Percentiles rank a stretch among this genome's conserved stretches.
Conservation (phyloP, 2,888 invertebrate genomes). For the Epinotia ramella region DNA sequence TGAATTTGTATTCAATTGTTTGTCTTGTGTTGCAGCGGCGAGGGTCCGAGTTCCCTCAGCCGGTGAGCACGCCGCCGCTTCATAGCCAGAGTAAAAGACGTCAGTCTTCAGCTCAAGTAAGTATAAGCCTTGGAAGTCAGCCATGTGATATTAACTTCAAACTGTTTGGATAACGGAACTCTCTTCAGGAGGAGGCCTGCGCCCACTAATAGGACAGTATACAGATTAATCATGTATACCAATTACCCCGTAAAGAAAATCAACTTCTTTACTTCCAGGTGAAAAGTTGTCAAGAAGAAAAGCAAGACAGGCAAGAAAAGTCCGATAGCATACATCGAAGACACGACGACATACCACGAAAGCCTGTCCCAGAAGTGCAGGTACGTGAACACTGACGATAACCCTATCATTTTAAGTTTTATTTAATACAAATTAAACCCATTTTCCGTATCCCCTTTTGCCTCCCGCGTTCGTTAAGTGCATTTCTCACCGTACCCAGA, state of each 20-base stretch:
- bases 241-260: no score
- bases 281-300: constrained; percentile 71
- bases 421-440: no score
- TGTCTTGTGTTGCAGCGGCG: constrained; percentile 67
- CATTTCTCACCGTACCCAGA: no score
- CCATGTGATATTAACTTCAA: no score
- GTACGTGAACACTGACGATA: not conserved
- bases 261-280: constrained; percentile 58
- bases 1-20: not conserved
- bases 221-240: no score
- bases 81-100: constrained; percentile 70
- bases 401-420: no score
- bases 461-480: no score
- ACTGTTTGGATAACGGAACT: no score
- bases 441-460: no score
- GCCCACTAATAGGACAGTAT: no score
- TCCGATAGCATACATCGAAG: constrained; percentile 59
- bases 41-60: constrained; percentile 79
- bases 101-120: constrained; percentile 76
- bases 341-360: constrained; percentile 46
- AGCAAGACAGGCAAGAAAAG: constrained; percentile 54
- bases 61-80: constrained; percentile 78
- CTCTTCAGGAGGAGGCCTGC: no score
- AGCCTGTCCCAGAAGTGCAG: constrained; percentile 49
- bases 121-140: constrained; percentile 35